A percentile compares a stretch with the other conserved stretches of the same genome.
These are phyloP conservation scores for Ectemnius continuus DNA, from an alignment of 2,888 invertebrate species.

Conservation along the genomic window DNA sequence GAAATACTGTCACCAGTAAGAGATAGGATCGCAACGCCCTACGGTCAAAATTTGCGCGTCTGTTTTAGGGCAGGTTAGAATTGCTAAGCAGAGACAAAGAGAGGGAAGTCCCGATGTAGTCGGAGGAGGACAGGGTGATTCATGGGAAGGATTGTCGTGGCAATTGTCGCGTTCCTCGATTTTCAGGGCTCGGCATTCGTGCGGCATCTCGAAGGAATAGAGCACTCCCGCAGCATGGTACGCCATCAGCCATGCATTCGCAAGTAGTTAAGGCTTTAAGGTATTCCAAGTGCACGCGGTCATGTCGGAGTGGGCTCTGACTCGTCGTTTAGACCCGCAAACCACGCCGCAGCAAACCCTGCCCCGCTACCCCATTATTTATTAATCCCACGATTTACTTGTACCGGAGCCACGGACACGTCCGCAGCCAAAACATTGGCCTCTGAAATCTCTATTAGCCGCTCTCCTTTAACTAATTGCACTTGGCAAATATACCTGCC, in stretches of 20 bases:
- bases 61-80: no score
- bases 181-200: conserved; percentile 8
- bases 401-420: neutral
- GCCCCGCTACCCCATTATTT: conserved; percentile 33
- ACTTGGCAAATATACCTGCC: conserved; percentile 4
- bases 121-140: neutral
- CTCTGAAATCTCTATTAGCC: no score
- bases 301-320: conserved; percentile 19
- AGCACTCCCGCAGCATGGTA: conserved; percentile 5
- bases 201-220: conserved; percentile 12
- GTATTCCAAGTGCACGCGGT: conserved; percentile 26
- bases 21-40: no score
- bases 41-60: no score
- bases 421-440: no score
- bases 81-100: no score
- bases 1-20: no score
- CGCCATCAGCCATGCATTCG: conserved; percentile 15
- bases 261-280: conserved; percentile 24
- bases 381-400: conserved; percentile 42
- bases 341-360: neutral
- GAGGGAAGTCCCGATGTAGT: neutral
- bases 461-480: no score
- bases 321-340: conserved; percentile 28
- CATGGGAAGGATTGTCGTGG: neutral
- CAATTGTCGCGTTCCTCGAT: conserved; percentile 4